Base-by-base conservation (phyloP, 2,888 invertebrate species). In the Diaperis boleti region DNA sequence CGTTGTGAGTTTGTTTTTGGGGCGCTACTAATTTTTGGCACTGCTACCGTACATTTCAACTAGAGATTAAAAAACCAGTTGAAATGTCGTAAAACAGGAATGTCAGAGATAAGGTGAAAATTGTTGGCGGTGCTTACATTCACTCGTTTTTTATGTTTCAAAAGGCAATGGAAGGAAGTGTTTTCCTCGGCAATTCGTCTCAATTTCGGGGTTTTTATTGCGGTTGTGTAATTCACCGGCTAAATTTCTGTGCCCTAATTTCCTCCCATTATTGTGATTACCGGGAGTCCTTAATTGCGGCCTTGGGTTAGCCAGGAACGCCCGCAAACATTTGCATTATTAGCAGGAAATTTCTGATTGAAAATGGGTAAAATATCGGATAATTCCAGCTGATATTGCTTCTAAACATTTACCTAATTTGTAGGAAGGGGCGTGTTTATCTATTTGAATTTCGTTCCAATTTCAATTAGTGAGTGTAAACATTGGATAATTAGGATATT, bases 401-500 rank as follows among this genome's bases (percentile, higher is more conserved):
- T n/a, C n/a, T n/a, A n/a, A n/a, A n/a, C n/a, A n/a, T n/a, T n/a
- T n/a, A n/a, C n/a, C n/a, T n/a, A n/a, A n/a, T n/a, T n/a, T n/a
- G n/a, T n/a, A n/a, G n/a, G n/a, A n/a, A n/a, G n/a, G n/a, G n/a
- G n/a, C n/a, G n/a, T n/a, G n/a, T n/a, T n/a, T n/a, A n/a, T n/a
- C n/a, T n/a, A 26, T 26, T 26, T 26, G 8, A 26, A 6, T 26
- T 5, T 2, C n/a, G 26, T 26, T 26, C n/a, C 20, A 20, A 3
- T 20, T 20, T 20, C 26, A 26, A 26, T 26, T 26, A 26, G n/a
- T n/a, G 6, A 26, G 20, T 8, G 18, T 6, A 22, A 5, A 52
- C 10, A 52, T 52, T 52, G 20, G 52, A 39, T 52, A 52, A 52
- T 26, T 17, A 14, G 37, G 37, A 39, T 39, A 29, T 26, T 47